Percentiles rank a stretch among this genome's conserved stretches.
Evolutionary conservation across 2,888 invertebrate species (phyloP).

Genomic region (Petrophora chlorosata): DNA sequence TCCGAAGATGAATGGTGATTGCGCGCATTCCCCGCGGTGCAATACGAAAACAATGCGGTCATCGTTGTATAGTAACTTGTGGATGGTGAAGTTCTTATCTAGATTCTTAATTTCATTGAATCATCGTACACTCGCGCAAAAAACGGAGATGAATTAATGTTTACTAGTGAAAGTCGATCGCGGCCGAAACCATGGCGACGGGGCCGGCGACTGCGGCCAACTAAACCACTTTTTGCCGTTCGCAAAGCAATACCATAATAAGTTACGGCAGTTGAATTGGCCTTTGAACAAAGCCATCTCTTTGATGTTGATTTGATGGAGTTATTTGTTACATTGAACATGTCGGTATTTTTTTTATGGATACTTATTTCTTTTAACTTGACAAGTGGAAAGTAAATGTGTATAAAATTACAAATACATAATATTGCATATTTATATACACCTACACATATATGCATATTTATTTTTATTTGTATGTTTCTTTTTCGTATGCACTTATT

Average conservation of each 20-base stretch:
- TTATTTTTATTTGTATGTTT: too few relatives aligned
- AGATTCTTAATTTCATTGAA: constrained; percentile 33
- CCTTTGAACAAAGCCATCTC: constrained; percentile 39
- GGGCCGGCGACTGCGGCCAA: constrained; percentile 1
- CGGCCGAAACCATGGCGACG: constrained; percentile 26
- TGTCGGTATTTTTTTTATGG: constrained; percentile 29
- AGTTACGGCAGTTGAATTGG: constrained; percentile 41
- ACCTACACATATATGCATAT: too few relatives aligned
- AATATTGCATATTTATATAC: too few relatives aligned
- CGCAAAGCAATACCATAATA: constrained; percentile 34
- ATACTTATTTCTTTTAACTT: constrained; percentile 18
- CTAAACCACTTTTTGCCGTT: constrained; percentile 24
- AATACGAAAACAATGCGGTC: constrained; percentile 31
- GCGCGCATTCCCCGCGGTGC: constrained; percentile 18
- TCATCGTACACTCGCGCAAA: constrained; percentile 33
- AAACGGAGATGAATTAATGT: constrained; percentile 33
- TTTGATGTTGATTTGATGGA: constrained; percentile 38
- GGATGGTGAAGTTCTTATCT: constrained; percentile 23
- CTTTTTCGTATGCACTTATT: too few relatives aligned
- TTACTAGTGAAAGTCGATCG: constrained; percentile 32
- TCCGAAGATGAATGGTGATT: constrained; percentile 25
- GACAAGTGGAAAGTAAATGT: too few relatives aligned
- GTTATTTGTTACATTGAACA: constrained; percentile 32
- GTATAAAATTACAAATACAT: too few relatives aligned
- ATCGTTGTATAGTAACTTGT: constrained; percentile 19